Conservation (phyloP, 2,113 vertebrate genomes). For the Bucco capensis region DNA sequence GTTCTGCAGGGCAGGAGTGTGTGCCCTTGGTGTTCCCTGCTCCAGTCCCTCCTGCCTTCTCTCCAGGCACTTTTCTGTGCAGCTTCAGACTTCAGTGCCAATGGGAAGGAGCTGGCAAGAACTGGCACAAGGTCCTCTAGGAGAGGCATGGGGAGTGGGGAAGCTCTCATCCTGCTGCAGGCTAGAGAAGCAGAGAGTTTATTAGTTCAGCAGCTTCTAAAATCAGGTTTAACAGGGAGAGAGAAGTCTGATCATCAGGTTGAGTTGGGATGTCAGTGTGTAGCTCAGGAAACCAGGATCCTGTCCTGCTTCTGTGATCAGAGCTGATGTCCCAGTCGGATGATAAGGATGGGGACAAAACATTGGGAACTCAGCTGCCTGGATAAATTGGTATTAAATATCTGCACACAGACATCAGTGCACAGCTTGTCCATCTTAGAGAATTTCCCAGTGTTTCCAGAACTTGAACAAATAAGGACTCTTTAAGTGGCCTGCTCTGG, state of each 20-base stretch:
- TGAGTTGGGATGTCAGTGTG: not conserved
- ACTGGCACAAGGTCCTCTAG: not conserved
- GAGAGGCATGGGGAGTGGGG: too few species aligned
- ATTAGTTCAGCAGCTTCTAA: not conserved
- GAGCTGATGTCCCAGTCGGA: not conserved
- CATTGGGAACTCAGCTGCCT: not conserved
- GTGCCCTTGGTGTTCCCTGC: not conserved
- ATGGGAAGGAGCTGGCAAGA: not conserved
- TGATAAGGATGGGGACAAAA: not conserved
- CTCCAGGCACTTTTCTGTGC: not conserved
- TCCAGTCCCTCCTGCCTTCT: not conserved
- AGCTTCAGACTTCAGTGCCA: not conserved
- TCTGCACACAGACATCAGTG: not conserved
- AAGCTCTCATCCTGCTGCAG: not conserved
- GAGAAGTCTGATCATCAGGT: not conserved
- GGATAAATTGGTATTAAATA: not conserved
- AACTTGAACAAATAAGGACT: not conserved
- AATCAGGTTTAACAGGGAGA: not conserved
- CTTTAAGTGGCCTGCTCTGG: not conserved
- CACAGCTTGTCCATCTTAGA: accelerated
- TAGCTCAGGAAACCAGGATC: not conserved
- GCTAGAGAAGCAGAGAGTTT: not conserved
- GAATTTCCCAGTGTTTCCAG: not conserved
- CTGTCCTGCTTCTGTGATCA: not conserved
- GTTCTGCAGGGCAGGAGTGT: accelerated